These are phyloP conservation scores for Urophycis tenuis DNA, from an alignment of 2,797 vertebrate species.

Conservation along the genomic window DNA sequence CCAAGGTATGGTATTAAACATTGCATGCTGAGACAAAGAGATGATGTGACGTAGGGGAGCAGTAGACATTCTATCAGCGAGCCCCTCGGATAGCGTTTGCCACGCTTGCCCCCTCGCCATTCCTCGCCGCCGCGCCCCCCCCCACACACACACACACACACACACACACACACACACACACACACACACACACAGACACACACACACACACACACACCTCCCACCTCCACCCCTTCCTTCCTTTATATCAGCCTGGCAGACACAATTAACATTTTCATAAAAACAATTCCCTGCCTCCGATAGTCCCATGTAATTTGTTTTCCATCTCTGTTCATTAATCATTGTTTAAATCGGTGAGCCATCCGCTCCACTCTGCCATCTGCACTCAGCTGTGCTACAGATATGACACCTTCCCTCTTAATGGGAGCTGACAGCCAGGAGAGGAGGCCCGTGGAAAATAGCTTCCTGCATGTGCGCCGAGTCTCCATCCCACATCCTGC, in stretches of 20 bases:
- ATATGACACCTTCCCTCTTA: conserved; percentile 99
- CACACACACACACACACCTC: conserved; percentile 30
- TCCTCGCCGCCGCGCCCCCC: conserved; percentile 53
- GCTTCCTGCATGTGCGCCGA: conserved; percentile 99
- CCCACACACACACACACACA: conserved; percentile 55
- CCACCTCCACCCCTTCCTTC: conserved; percentile 53
- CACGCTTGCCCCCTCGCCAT: conserved; percentile 45
- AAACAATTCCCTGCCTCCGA: conserved; percentile 99
- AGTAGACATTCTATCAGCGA: conserved; percentile 60
- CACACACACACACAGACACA: conserved; percentile 51
- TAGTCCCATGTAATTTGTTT: conserved; percentile 99
- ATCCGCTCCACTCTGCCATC: conserved; percentile 99
- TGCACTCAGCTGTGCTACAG: conserved; percentile 99
- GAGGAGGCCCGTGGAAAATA: conserved; percentile 98
- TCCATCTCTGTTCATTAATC: conserved; percentile 99
- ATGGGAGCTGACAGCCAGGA: conserved; percentile 99
- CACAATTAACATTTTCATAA: conserved; percentile 99
- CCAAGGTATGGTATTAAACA: conserved; percentile 63
- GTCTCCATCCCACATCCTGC: conserved; percentile 94
- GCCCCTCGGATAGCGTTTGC: conserved; percentile 52
- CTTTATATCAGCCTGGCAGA: conserved; percentile 85
- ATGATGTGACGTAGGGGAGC: conserved; percentile 62
- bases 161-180: conserved; percentile 27
- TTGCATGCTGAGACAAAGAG: conserved; percentile 49
- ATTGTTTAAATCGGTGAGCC: conserved; percentile 99